phyloP scores from a whole-genome alignment of 2,113 vertebrate species.

The Dunckerocampus dactyliophorus region DNA sequence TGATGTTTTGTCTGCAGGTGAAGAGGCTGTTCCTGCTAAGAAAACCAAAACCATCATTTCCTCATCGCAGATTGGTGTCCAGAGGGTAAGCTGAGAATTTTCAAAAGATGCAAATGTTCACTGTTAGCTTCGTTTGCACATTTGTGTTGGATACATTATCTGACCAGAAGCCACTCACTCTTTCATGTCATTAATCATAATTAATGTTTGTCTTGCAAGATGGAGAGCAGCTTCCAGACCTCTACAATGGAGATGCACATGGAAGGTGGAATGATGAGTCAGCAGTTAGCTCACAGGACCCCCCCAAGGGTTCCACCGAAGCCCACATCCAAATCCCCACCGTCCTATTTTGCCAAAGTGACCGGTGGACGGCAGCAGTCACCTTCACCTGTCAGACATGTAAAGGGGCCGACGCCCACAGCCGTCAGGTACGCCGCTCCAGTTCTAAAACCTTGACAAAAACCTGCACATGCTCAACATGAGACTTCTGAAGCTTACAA shows the following conservation, averaged over 20 bases:
- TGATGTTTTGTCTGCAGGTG: slow-evolving; percentile 69
- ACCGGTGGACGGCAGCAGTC: slow-evolving; percentile 87
- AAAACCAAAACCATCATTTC: slow-evolving; percentile 92
- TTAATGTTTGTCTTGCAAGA: slow-evolving; percentile 45
- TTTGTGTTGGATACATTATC: not conserved
- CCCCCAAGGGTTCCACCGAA: slow-evolving; percentile 91
- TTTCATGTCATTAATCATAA: not conserved
- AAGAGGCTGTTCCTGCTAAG: slow-evolving; percentile 90
- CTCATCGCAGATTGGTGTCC: slow-evolving; percentile 86
- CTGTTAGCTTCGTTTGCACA: not conserved
- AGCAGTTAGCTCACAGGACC: slow-evolving; percentile 89
- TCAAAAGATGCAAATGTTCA: too few relatives aligned
- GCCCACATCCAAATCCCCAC: slow-evolving; percentile 87
- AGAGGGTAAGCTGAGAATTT: slow-evolving; percentile 76
- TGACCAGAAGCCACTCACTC: too few relatives aligned
- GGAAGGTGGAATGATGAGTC: slow-evolving; percentile 75
- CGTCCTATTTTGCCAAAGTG: slow-evolving; percentile 78
- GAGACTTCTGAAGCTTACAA: too few relatives aligned
- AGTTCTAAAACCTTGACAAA: not conserved
- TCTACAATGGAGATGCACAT: slow-evolving; percentile 85
- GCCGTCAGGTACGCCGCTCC: slow-evolving; percentile 83
- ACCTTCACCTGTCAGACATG: slow-evolving; percentile 91
- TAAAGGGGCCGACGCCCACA: slow-evolving; percentile 86
- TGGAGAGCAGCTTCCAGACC: slow-evolving; percentile 87
- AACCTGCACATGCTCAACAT: not conserved